Percentiles rank a stretch among this genome's conserved stretches.
These are phyloP conservation scores for Endotricha flammealis DNA, from an alignment of 2,888 invertebrate species.

Conservation along the genomic window DNA sequence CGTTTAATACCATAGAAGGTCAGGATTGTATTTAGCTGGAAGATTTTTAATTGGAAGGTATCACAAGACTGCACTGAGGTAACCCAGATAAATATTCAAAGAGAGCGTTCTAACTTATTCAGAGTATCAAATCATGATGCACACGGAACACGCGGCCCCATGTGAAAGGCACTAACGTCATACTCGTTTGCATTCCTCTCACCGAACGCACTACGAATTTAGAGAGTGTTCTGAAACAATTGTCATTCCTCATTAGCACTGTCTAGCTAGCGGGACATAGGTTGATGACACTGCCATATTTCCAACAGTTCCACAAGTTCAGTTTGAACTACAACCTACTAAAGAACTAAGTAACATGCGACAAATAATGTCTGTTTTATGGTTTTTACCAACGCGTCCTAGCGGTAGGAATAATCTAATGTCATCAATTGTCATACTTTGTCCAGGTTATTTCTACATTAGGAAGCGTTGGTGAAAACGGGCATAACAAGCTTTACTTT, in stretches of 20 bases:
- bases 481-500: no score
- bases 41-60: background rate
- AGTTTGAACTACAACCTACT: no score
- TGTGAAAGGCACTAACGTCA: slow-evolving; percentile 45
- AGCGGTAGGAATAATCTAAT: no score
- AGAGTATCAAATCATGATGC: slow-evolving; percentile 28
- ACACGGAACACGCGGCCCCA: slow-evolving; percentile 21
- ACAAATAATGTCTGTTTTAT: no score
- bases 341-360: no score
- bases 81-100: slow-evolving; percentile 14
- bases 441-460: no score
- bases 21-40: no score
- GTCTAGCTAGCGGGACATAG: slow-evolving; percentile 49
- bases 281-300: background rate
- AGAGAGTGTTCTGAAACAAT: slow-evolving; percentile 56
- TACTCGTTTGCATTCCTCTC: slow-evolving; percentile 63
- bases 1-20: no score
- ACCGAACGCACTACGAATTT: slow-evolving; percentile 42
- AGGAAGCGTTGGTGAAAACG: no score
- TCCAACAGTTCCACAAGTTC: background rate
- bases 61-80: background rate
- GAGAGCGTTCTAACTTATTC: slow-evolving; percentile 4
- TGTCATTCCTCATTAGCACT: slow-evolving; percentile 59
- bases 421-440: no score
- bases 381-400: no score